A percentile compares a stretch with the other conserved stretches of the same genome.
phyloP scores from a whole-genome alignment of 2,113 vertebrate species.

The Polypterus senegalus region DNA sequence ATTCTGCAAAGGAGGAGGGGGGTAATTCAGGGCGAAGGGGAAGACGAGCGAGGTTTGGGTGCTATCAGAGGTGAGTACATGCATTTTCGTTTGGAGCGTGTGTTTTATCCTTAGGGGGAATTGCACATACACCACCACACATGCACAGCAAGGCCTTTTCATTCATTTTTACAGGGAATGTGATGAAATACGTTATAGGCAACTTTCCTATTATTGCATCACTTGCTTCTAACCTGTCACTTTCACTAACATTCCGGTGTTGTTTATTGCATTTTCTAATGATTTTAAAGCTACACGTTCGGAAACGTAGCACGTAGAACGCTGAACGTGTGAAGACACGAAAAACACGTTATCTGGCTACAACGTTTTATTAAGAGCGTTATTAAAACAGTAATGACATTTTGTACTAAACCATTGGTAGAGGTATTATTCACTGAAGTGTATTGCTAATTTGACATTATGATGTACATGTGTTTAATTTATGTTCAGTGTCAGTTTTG shows the following conservation, averaged over 20 bases:
- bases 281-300: too few species aligned
- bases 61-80: constrained; percentile 39
- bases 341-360: too few species aligned
- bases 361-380: too few species aligned
- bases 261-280: too few species aligned
- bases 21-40: constrained; percentile 14
- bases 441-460: too few species aligned
- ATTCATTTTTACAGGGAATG: constrained; percentile 27
- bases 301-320: too few species aligned
- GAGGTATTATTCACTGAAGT: too few species aligned
- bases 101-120: constrained; percentile 19
- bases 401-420: too few species aligned
- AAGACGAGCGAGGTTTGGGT: constrained; percentile 36
- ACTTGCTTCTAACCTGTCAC: neutral
- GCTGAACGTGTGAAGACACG: too few species aligned
- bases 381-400: too few species aligned
- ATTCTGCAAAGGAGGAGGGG: constrained; percentile 28
- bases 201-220: constrained; percentile 13
- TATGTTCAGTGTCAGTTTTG: neutral
- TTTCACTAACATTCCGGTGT: too few species aligned
- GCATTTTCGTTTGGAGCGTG: constrained; percentile 24
- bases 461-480: neutral
- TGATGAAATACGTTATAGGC: constrained; percentile 10
- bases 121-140: constrained; percentile 8
- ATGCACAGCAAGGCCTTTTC: constrained; percentile 34